A percentile compares a stretch with the other conserved stretches of the same genome.
Evolutionary conservation across 2,797 vertebrate genomes (phyloP).

Genomic region (Alauda arvensis): DNA sequence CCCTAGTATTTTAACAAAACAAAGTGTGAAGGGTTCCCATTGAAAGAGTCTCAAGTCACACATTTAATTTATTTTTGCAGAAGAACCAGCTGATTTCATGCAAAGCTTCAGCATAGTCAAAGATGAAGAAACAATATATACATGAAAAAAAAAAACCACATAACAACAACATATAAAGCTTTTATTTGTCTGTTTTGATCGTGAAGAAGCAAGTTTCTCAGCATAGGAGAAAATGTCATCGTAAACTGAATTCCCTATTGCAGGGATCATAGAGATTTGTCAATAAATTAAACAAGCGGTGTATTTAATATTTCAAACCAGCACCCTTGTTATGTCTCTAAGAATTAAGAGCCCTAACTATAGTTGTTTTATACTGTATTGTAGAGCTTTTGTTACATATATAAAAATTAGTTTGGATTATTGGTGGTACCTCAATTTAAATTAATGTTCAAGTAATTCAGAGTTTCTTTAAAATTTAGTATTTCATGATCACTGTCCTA

Average conservation of each 20-base stretch:
- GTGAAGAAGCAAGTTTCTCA: background rate
- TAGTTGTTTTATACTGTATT: background rate
- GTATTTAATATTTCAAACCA: background rate
- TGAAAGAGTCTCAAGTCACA: background rate
- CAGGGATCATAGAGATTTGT: background rate
- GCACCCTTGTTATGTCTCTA: background rate
- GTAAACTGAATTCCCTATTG: background rate
- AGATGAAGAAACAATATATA: background rate
- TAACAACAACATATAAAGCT: background rate
- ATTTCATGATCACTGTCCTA: background rate
- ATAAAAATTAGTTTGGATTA: background rate
- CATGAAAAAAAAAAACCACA: accelerated
- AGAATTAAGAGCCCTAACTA: background rate
- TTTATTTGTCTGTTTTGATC: background rate
- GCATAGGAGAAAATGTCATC: background rate
- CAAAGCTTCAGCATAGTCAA: background rate
- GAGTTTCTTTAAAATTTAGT: background rate
- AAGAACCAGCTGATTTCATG: background rate
- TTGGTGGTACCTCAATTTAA: background rate
- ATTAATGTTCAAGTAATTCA: background rate
- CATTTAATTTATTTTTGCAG: background rate
- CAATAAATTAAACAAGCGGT: background rate
- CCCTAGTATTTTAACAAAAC: background rate
- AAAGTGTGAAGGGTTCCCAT: accelerated
- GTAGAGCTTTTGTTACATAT: background rate